Conservation (phyloP, 1,140 invertebrate genomes). For the Ceratitis capitata region DNA sequence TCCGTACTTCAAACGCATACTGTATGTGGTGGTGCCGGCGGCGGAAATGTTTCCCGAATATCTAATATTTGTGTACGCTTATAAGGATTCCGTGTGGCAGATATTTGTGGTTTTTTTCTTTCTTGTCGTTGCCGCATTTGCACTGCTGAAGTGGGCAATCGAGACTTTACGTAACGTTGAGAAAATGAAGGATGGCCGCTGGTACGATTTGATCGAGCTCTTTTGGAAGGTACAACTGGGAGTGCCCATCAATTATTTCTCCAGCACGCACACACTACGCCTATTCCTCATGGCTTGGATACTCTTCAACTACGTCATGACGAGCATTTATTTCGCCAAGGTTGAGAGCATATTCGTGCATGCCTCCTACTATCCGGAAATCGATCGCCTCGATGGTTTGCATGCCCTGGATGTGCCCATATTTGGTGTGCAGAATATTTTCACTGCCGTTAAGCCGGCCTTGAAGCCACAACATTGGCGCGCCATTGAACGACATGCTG, state of each 20-base stretch:
- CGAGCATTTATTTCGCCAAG: conserved; percentile 59
- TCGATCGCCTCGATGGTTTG: conserved; percentile 51
- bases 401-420: conserved; percentile 44
- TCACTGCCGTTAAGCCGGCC: conserved; percentile 47
- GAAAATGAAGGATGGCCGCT: conserved; percentile 41
- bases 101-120: conserved; percentile 50
- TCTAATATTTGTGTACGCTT: conserved; percentile 54
- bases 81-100: conserved; percentile 51
- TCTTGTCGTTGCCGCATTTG: conserved; percentile 42
- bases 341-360: conserved; percentile 58
- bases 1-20: conserved; percentile 48
- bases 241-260: conserved; percentile 50
- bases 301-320: conserved; percentile 57
- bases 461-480: conserved; percentile 48
- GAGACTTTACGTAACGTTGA: conserved; percentile 6
- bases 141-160: not conserved
- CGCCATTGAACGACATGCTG: conserved; percentile 36
- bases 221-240: conserved; percentile 55
- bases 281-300: conserved; percentile 56
- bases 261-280: conserved; percentile 51
- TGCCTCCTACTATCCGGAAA: conserved; percentile 51
- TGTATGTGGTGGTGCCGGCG: conserved; percentile 55
- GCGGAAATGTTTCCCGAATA: conserved; percentile 54
- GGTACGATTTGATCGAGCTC: conserved; percentile 56
- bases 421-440: conserved; percentile 51